phyloP scores from a whole-genome alignment of 2,113 vertebrate species.

The Ptilorrhoa leucosticta region DNA sequence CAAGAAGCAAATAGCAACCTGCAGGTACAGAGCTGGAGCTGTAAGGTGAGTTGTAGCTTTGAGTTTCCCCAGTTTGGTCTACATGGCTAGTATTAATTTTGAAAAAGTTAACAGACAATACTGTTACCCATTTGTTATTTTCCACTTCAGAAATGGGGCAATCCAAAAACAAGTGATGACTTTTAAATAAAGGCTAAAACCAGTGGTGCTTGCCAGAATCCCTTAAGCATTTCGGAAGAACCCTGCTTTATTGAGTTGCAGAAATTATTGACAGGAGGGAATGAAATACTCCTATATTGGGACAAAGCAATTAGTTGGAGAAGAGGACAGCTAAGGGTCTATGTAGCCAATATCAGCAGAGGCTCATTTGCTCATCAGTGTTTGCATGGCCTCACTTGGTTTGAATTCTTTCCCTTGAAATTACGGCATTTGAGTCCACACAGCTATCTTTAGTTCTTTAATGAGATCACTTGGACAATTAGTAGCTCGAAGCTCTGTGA shows the following conservation, averaged over 20 bases:
- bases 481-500: background rate
- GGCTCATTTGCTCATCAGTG: background rate
- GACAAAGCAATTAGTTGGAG: background rate
- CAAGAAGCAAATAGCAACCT: background rate
- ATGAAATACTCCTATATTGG: background rate
- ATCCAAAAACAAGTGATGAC: background rate
- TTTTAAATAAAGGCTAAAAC: background rate
- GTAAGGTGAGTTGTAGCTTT: background rate
- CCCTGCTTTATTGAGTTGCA: background rate
- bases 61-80: background rate
- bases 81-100: background rate
- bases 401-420: slow-evolving; percentile 31
- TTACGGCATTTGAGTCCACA: background rate
- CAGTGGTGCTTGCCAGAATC: background rate
- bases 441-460: slow-evolving; percentile 61
- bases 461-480: slow-evolving; percentile 54
- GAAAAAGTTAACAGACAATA: background rate
- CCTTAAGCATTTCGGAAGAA: background rate
- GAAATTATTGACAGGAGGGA: background rate
- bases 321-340: background rate
- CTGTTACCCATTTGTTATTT: background rate
- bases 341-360: background rate
- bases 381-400: background rate
- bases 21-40: background rate
- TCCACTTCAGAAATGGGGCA: background rate